Percentiles rank a stretch among this genome's conserved stretches.
phyloP scores from a whole-genome alignment of 2,888 invertebrate genomes.

The Hirtodrosophila histrioides region DNA sequence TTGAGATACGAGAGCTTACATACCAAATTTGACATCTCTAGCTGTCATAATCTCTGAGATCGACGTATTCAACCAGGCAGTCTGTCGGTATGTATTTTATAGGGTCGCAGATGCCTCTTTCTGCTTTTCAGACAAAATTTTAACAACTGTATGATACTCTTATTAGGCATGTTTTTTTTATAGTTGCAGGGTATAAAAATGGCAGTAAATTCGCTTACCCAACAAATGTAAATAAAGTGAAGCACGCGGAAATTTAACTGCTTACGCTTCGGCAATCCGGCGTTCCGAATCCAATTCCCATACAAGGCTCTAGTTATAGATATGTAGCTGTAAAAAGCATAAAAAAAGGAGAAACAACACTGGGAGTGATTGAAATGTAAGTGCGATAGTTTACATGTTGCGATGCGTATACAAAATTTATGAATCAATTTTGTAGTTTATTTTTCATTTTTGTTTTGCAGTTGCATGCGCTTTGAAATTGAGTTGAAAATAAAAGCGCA shows the following conservation, averaged over 20 bases:
- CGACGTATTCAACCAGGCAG: no score
- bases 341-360: slow-evolving; percentile 1
- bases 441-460: slow-evolving; percentile 33
- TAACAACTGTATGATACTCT: no score
- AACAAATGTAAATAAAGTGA: slow-evolving; percentile 26
- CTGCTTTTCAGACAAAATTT: no score
- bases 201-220: slow-evolving; percentile 32
- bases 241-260: slow-evolving; percentile 25
- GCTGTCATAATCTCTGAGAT: no score
- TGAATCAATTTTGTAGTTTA: slow-evolving; percentile 39
- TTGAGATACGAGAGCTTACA: no score
- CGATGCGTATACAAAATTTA: slow-evolving; percentile 26
- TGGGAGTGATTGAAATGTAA: slow-evolving; percentile 11
- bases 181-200: no score
- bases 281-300: slow-evolving; percentile 1
- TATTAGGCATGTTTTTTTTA: no score
- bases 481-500: slow-evolving; percentile 13
- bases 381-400: slow-evolving; percentile 34
- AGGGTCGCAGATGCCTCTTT: no score
- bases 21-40: no score
- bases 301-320: slow-evolving; percentile 25
- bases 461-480: slow-evolving; percentile 31
- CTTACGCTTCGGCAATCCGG: slow-evolving; percentile 28
- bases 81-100: no score
- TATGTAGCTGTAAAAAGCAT: slow-evolving; percentile 35